These are phyloP conservation scores for Neodon shergylaensis DNA, from an alignment of 2,113 vertebrate species.

Conservation along the genomic window DNA sequence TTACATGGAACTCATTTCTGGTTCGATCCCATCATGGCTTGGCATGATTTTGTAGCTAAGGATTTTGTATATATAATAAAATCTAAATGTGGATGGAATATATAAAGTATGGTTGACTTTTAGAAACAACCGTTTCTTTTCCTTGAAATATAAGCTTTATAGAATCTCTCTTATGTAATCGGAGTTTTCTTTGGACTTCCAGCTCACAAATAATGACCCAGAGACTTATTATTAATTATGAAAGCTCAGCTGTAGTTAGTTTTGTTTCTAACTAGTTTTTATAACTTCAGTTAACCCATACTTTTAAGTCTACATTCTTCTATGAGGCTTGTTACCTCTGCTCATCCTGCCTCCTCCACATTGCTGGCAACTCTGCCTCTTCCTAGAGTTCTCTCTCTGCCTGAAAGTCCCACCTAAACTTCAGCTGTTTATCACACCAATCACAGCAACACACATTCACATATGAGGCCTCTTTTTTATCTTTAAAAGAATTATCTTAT, in stretches of 20 bases:
- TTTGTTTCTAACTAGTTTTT: not conserved
- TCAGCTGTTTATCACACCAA: not conserved
- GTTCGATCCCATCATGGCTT: not conserved
- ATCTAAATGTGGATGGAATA: not conserved
- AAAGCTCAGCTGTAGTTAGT: not conserved
- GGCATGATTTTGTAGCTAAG: not conserved
- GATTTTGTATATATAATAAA: not conserved
- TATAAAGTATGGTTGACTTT: constrained; percentile 5
- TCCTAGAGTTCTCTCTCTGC: not conserved
- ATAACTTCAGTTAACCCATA: not conserved
- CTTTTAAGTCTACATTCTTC: not conserved
- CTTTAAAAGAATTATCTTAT: not conserved
- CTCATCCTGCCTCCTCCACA: not conserved
- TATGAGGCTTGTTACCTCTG: not conserved
- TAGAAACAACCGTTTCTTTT: constrained; percentile 24
- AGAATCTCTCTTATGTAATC: not conserved
- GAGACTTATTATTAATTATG: not conserved
- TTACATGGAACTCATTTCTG: not conserved
- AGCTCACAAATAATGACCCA: not conserved
- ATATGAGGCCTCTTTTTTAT: not conserved
- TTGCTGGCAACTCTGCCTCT: not conserved
- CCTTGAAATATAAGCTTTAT: not conserved
- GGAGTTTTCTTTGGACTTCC: not conserved
- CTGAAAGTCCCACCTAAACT: not conserved
- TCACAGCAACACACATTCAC: not conserved